A percentile compares a stretch with the other conserved stretches of the same genome.
phyloP scores from a whole-genome alignment of 2,113 vertebrate species.

The Pollachius pollachius region DNA sequence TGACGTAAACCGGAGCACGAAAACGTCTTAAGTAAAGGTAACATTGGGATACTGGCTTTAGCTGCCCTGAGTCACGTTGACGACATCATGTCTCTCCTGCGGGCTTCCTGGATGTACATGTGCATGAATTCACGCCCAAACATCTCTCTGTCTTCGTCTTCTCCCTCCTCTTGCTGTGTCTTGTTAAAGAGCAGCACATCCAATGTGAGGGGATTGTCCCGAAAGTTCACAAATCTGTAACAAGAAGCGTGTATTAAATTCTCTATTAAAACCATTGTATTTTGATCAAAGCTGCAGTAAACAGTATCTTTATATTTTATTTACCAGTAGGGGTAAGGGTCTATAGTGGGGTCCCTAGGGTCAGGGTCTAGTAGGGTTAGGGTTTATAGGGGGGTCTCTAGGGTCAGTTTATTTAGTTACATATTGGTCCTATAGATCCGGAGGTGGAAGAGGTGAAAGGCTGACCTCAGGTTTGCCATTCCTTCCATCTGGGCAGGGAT shows the following conservation, averaged over 20 bases:
- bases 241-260: neutral
- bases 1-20: no score
- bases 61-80: constrained; percentile 29
- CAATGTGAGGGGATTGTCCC: constrained; percentile 89
- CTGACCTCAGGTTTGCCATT: constrained; percentile 85
- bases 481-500: constrained; percentile 86
- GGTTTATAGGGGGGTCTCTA: no score
- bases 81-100: constrained; percentile 64
- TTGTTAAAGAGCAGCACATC: constrained; percentile 12
- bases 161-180: constrained; percentile 58
- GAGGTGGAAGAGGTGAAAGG: neutral
- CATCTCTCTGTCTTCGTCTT: constrained; percentile 85
- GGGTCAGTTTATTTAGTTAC: no score
- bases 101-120: constrained; percentile 81
- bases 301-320: no score
- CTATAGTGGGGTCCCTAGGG: no score
- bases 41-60: no score
- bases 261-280: neutral
- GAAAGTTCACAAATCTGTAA: constrained; percentile 93
- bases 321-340: no score
- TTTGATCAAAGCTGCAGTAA: neutral
- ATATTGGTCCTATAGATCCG: no score
- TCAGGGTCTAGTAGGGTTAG: no score
- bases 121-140: constrained; percentile 93
- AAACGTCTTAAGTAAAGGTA: no score